Conservation (phyloP, 2,888 invertebrate genomes). For the Pterobdella sp. region DNA sequence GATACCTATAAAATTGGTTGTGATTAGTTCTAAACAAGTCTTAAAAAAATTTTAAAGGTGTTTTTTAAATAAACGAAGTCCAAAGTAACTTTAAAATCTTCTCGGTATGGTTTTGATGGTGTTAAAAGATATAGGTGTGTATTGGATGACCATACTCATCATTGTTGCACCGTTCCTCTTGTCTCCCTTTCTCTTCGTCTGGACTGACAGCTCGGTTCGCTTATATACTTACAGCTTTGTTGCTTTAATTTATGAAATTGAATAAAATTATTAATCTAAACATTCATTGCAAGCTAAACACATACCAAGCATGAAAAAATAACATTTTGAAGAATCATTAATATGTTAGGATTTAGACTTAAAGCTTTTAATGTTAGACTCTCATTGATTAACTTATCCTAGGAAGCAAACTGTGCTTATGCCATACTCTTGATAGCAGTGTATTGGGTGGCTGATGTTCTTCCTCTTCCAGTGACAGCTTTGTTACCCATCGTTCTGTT, state of each 20-base stretch:
- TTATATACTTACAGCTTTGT: background rate
- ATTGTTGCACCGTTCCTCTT: conserved; percentile 21
- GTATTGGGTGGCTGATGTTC: conserved; percentile 46
- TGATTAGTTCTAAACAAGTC: no score
- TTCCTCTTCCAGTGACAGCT: conserved; percentile 47
- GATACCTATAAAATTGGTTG: no score
- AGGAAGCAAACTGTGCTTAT: conserved; percentile 33
- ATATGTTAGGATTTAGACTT: no score
- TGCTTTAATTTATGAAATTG: background rate
- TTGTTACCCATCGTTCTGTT: conserved; percentile 45
- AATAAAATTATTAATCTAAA: background rate
- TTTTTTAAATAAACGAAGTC: background rate
- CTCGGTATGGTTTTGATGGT: background rate
- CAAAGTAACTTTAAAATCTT: background rate
- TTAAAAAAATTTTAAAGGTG: no score
- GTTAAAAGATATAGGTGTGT: conserved; percentile 19
- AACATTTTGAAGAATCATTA: background rate
- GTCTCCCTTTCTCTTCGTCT: conserved; percentile 27
- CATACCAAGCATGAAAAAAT: background rate
- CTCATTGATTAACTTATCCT: no score
- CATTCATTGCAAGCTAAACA: background rate
- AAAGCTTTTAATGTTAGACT: no score
- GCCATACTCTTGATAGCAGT: conserved; percentile 43
- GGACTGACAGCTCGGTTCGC: background rate
- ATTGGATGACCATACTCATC: conserved; percentile 28